Base-by-base conservation (phyloP, 2,797 vertebrate species). In the Hafferia zeledoni region DNA sequence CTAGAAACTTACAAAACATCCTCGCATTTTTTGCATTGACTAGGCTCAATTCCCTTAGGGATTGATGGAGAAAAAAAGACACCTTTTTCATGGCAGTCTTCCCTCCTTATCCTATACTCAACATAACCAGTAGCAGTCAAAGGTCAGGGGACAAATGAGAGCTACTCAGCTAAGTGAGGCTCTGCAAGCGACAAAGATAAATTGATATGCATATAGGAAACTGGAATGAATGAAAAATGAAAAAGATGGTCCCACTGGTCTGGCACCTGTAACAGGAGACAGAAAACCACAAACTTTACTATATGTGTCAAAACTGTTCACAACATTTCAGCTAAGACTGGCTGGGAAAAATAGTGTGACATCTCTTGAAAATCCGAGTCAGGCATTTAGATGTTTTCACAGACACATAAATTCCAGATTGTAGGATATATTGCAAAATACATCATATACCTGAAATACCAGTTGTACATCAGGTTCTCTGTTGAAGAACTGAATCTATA, bases 71-170 rank as follows among this genome's bases (percentile, higher is more conserved):
- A 83, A 31, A 59, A 87, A 71, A 63, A 55, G 22, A 57, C 53
- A 59, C 41, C 28, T 89, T 95, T 72, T 35, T 72, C 50, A 70
- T 60, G 91, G 91, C 44, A 33, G 71, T 67, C 92, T 89, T 83
- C 83, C 82, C 70, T 95, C 71, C 57, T 84, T 93, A 91, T 90
- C 77, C 71, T 49, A 78, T 67, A 93, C 64, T 59, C 87, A 90
- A 88, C 65, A 91, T 81, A 96, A 84, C 75, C 83, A 92, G 80
- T 78, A 76, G 84, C 71, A 93, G 94, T 76, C 77, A 95, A 96
- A 96, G 95, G 89, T 96, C 91, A 96, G 67, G 57, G 94, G 90
- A 94, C 87, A 96, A 95, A 95, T 69, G 60, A 93, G 94, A 96
- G 91, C 93, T 87, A 95, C 92, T 95, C 92, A 94, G 87, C 89